Conservation (phyloP, 2,797 vertebrate species). For the Notamacropus eugenii region DNA sequence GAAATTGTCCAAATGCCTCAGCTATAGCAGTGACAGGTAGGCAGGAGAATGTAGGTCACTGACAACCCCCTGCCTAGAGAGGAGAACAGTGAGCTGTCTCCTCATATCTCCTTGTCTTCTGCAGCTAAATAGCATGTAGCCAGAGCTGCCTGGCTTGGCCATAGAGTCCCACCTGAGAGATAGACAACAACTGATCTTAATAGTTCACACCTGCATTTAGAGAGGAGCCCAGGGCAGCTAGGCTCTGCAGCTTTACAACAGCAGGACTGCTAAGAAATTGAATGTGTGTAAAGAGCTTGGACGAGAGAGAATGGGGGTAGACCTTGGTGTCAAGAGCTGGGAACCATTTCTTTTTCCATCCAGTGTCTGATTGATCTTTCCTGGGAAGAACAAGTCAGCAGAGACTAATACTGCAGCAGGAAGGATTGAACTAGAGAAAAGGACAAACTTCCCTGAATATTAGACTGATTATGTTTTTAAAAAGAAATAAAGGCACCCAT, state of each 20-base stretch:
- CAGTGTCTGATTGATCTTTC: background rate
- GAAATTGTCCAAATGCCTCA: background rate
- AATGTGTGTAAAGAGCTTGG: rapidly evolving
- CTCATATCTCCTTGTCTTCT: background rate
- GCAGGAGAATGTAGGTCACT: background rate
- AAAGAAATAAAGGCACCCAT: background rate
- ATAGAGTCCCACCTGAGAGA: background rate
- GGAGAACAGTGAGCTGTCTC: background rate
- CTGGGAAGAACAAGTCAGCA: background rate
- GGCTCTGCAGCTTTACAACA: background rate
- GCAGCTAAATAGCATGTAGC: background rate
- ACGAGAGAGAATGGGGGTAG: rapidly evolving
- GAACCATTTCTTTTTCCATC: background rate
- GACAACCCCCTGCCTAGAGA: background rate
- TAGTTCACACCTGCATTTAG: background rate
- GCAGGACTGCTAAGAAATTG: background rate
- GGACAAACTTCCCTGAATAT: slow-evolving; percentile 3
- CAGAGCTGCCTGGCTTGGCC: background rate
- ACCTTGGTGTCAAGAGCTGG: rapidly evolving
- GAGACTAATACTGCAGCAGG: too few species aligned
- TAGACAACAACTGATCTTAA: rapidly evolving
- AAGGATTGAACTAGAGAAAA: background rate
- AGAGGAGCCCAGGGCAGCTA: background rate
- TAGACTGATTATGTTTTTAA: background rate
- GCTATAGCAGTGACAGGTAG: background rate